phyloP scores from a whole-genome alignment of 2,113 vertebrate species.

The Lynx canadensis region DNA sequence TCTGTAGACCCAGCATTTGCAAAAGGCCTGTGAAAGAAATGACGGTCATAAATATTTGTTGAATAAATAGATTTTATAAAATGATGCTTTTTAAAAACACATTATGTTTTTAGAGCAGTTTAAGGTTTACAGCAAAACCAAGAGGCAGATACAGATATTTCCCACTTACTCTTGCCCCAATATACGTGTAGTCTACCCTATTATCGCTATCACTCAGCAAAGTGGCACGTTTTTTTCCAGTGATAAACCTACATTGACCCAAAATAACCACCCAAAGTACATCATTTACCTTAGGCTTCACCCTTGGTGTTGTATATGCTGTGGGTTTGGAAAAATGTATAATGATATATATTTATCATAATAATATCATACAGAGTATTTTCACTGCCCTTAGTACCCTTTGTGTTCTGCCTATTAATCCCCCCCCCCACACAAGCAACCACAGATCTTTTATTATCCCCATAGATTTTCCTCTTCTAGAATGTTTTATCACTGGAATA shows the following conservation, averaged over 20 bases:
- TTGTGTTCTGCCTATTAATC: neutral
- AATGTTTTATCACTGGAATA: neutral
- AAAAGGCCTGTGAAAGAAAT: neutral
- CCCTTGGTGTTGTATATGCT: neutral
- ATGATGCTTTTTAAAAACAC: neutral
- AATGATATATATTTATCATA: neutral
- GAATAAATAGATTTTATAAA: neutral
- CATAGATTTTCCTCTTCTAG: neutral
- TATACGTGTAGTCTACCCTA: neutral
- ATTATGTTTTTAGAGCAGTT: neutral
- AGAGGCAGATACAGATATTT: neutral
- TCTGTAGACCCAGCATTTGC: neutral
- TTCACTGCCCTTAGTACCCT: neutral
- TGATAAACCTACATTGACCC: neutral
- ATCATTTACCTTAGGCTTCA: neutral
- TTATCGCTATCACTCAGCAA: neutral
- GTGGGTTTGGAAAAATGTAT: neutral
- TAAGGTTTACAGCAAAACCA: neutral
- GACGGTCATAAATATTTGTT: neutral
- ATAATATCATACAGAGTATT: neutral
- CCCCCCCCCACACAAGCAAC: neutral
- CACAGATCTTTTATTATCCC: neutral
- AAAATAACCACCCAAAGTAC: neutral
- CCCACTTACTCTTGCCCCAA: neutral
- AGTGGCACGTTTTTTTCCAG: neutral